phyloP scores from a whole-genome alignment of 2,888 invertebrate species.

The Phortica okadai region DNA sequence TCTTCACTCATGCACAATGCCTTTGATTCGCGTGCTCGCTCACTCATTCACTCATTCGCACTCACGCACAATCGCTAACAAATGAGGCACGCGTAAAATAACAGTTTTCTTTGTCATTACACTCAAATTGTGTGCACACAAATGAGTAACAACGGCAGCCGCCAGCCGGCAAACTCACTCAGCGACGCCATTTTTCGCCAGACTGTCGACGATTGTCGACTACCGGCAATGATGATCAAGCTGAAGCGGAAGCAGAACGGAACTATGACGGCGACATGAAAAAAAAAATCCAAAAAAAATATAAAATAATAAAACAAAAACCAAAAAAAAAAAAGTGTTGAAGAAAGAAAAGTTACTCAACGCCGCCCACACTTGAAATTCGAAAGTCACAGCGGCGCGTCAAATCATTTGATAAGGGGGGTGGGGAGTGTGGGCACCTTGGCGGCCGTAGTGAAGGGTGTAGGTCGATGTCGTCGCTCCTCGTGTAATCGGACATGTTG shows the following conservation, averaged over 20 bases:
- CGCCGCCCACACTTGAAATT: not conserved
- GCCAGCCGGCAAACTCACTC: constrained; percentile 36
- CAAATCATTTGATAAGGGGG: too few species aligned
- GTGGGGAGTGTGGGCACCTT: too few species aligned
- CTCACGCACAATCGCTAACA: constrained; percentile 61
- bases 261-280: too few species aligned
- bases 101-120: constrained; percentile 70
- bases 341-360: not conserved
- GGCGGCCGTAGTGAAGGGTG: not conserved
- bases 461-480: not conserved
- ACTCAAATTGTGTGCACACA: constrained; percentile 61
- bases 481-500: constrained; percentile 17
- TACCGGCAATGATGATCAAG: not conserved
- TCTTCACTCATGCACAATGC: too few species aligned
- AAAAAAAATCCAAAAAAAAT: too few species aligned
- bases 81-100: constrained; percentile 69
- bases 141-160: constrained; percentile 48
- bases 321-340: not conserved
- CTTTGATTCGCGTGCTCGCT: not conserved
- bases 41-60: not conserved
- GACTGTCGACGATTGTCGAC: not conserved
- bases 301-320: not conserved
- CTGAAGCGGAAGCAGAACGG: not conserved
- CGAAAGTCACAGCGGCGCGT: constrained; percentile 8
- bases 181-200: not conserved